Evolutionary conservation across 2,113 vertebrate genomes (phyloP).

Genomic region (Mola mola): DNA sequence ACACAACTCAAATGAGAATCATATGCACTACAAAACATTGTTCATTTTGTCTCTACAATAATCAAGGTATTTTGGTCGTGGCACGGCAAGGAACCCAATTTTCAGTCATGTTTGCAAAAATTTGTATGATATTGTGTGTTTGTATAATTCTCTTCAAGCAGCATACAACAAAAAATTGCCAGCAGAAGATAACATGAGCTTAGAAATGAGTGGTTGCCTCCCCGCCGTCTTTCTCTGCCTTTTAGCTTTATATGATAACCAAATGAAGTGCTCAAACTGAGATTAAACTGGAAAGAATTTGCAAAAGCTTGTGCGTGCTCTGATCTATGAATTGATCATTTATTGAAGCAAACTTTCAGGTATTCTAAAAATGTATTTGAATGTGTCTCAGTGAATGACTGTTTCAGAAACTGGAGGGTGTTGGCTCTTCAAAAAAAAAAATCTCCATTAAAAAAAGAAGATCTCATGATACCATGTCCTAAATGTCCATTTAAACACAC

Average conservation of each 20-base stretch:
- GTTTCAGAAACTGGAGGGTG: no score
- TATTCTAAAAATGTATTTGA: no score
- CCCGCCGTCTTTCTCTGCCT: constrained; percentile 2
- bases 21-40: constrained; percentile 29
- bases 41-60: constrained; percentile 4
- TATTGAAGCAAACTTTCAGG: no score
- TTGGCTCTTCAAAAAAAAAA: no score
- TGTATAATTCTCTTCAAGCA: background rate
- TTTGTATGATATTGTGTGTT: background rate
- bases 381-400: no score
- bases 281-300: no score
- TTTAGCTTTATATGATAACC: background rate
- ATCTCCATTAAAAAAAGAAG: no score
- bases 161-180: background rate
- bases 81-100: background rate
- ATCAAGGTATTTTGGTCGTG: background rate
- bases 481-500: no score
- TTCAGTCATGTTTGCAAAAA: background rate
- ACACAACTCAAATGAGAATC: constrained; percentile 51
- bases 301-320: no score
- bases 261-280: no score
- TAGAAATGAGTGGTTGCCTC: constrained; percentile 4
- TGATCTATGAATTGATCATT: no score
- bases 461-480: no score
- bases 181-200: background rate